These are phyloP conservation scores for Colius striatus DNA, from an alignment of 2,113 vertebrate species.

Conservation along the genomic window DNA sequence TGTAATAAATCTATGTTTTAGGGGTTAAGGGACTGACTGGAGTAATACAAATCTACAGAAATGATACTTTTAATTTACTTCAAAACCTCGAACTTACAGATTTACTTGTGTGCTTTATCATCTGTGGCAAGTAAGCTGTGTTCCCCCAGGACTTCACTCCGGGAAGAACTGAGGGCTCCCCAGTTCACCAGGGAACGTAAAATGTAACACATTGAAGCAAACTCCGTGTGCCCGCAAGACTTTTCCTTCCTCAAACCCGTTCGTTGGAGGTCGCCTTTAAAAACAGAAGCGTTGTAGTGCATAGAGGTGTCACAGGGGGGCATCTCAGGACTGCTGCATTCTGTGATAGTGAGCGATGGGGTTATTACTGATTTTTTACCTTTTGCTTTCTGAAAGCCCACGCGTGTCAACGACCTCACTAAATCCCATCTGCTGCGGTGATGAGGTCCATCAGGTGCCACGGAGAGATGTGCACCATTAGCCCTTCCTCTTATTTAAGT, in stretches of 20 bases:
- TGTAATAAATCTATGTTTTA: too few species aligned
- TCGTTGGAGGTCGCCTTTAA: accelerated
- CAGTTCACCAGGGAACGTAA: accelerated
- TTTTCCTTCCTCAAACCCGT: too few species aligned
- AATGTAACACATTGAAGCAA: accelerated
- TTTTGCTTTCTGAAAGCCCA: background rate
- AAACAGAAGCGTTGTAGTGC: background rate
- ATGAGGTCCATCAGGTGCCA: background rate
- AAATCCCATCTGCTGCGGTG: accelerated
- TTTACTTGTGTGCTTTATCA: background rate
- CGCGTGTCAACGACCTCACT: accelerated
- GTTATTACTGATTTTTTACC: accelerated
- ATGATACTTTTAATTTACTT: background rate
- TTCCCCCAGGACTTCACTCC: background rate
- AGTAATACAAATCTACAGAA: background rate
- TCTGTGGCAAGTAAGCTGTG: background rate
- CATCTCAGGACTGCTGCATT: conserved; percentile 11
- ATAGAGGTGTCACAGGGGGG: background rate
- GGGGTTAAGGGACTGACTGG: background rate
- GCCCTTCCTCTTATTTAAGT: accelerated
- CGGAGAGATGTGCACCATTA: accelerated
- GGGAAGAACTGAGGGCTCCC: background rate
- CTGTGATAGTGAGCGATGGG: accelerated
- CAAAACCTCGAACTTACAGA: background rate
- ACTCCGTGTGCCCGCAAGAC: accelerated